Base-by-base conservation (phyloP, 1,140 invertebrate genomes). In the Zaprionus taronus region DNA sequence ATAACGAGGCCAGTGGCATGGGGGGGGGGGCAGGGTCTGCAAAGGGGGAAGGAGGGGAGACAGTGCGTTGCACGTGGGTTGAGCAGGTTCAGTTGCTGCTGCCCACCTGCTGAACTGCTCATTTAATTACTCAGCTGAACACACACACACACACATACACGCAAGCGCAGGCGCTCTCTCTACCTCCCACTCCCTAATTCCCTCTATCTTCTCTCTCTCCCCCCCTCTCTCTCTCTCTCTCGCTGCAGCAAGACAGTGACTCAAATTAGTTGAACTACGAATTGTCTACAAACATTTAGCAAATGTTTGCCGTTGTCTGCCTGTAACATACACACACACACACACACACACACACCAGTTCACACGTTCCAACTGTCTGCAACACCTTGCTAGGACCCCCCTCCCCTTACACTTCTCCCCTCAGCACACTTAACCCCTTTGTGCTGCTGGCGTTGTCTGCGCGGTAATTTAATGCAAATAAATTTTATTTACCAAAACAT, bases 211-310 rank as follows among this genome's bases (percentile, higher is more conserved):
- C 28, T 31, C 28, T 31, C 28, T 7, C 9, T 34, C 31, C 9
- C 31, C 31, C 14, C n/a, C 41, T 9, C 41, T 17, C 41, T 44
- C n/a, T 17, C 4, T 2, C 12, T 22, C 1, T 14, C 47, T 51
- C 12, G 5, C 20, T 24, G 4, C 14, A 14, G 26, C 22, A 31
- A 34, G 12, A 62, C 63, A 68, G 58, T 73, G 72, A 57, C 44
- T 85, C 85, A 90, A 90, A 90, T 90, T 90, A 90, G 85, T 90
- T 90, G 70, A 85, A 80, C 85, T 90, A 80, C 85, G 85, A 90
- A 90, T 90, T 90, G 85, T 90, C 85, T 90, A 90, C 85, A 90
- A 90, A 90, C 89, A 90, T 90, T 90, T 81, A 81, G 85, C 85
- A 85, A 90, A 90, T 89, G 81, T 89, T 81, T 90, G 79, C 72